Percentiles rank a stretch among this genome's conserved stretches.
Evolutionary conservation across 2,797 vertebrate genomes (phyloP).

Genomic region (Gallinago stenura): DNA sequence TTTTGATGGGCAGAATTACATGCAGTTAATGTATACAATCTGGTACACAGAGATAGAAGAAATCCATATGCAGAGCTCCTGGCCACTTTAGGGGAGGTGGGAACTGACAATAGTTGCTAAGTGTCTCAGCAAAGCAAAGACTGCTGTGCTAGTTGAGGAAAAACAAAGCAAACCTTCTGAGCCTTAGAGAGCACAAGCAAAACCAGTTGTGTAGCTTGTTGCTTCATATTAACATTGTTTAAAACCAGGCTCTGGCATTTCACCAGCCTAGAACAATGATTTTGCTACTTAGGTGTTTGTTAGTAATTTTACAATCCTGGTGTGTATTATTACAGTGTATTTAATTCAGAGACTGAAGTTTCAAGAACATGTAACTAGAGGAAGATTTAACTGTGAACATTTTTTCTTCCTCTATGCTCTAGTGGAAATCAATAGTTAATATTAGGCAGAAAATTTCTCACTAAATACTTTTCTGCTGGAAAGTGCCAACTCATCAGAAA

Average conservation of each 20-base stretch:
- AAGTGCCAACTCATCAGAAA: background rate
- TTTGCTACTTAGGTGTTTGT: background rate
- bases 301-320: background rate
- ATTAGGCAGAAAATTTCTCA: background rate
- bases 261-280: background rate
- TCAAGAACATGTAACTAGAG: background rate
- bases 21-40: background rate
- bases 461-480: background rate
- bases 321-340: background rate
- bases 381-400: background rate
- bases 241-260: background rate
- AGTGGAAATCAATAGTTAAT: background rate
- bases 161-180: background rate
- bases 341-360: background rate
- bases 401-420: background rate
- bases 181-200: background rate
- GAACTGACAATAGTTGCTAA: background rate
- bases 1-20: background rate
- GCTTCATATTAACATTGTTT: background rate
- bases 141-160: background rate
- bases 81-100: background rate
- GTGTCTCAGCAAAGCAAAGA: background rate
- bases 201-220: no score
- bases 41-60: background rate
- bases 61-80: background rate